phyloP scores from a whole-genome alignment of 2,888 invertebrate genomes.

The Pseudococcus jackbeardsleyi region DNA sequence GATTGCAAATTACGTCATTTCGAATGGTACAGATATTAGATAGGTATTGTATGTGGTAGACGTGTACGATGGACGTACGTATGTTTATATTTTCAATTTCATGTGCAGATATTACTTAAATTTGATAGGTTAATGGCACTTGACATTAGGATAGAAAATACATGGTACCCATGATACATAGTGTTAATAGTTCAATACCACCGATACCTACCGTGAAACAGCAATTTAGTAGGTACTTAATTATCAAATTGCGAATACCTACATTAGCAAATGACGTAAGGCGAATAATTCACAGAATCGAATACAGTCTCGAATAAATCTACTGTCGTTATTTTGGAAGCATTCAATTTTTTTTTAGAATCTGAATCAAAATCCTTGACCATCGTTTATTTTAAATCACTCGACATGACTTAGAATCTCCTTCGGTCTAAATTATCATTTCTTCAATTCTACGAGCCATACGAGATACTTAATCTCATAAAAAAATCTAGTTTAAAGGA shows the following conservation, averaged over 20 bases:
- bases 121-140: conserved; percentile 24
- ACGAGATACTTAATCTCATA: neutral
- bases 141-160: conserved; percentile 8
- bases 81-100: conserved; percentile 5
- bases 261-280: neutral
- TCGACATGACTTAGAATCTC: neutral
- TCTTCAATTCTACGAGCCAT: neutral
- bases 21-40: neutral
- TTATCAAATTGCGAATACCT: neutral
- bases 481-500: neutral
- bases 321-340: neutral
- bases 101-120: conserved; percentile 5
- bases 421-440: neutral
- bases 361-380: neutral
- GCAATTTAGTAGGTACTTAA: neutral
- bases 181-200: neutral
- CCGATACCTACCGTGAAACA: neutral
- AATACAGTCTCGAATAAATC: neutral
- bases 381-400: neutral
- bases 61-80: neutral
- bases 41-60: neutral
- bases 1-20: neutral
- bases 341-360: neutral
- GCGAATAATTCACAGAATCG: neutral
- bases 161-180: neutral